Percentiles rank a stretch among this genome's conserved stretches.
Conservation (phyloP, 2,797 vertebrate species). For the Dendrocincla fuliginosa region DNA sequence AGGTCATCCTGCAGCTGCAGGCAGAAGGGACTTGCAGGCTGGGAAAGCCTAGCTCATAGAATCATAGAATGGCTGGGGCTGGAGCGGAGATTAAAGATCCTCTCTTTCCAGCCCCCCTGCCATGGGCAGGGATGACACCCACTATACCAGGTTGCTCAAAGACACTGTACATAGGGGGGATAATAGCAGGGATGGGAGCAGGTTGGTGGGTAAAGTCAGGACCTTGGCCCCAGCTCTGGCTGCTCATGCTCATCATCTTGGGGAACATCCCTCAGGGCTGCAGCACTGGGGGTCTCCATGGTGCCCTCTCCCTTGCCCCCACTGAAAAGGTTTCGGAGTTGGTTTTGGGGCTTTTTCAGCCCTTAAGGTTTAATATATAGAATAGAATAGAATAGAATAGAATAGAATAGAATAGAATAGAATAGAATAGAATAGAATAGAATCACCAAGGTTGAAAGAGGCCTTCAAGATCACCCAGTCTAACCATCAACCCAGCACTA, state of each 20-base stretch:
- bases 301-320: too few relatives aligned
- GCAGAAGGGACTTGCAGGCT: background rate
- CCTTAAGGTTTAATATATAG: background rate
- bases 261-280: background rate
- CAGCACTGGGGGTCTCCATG: background rate
- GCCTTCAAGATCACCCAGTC: background rate
- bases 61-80: background rate
- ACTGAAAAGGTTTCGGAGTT: background rate
- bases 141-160: rapidly evolving
- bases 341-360: rapidly evolving
- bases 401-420: background rate
- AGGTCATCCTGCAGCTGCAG: background rate
- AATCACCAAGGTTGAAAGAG: background rate
- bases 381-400: background rate
- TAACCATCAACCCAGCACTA: background rate
- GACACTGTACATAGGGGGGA: background rate
- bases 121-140: background rate
- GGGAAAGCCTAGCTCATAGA: background rate
- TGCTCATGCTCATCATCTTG: background rate
- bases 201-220: background rate
- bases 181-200: background rate
- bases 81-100: background rate
- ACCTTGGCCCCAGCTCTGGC: too few relatives aligned
- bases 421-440: background rate
- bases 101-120: background rate